Evolutionary conservation across 2,888 invertebrate species (phyloP).

Genomic region (Meteorus cinctellus): DNA sequence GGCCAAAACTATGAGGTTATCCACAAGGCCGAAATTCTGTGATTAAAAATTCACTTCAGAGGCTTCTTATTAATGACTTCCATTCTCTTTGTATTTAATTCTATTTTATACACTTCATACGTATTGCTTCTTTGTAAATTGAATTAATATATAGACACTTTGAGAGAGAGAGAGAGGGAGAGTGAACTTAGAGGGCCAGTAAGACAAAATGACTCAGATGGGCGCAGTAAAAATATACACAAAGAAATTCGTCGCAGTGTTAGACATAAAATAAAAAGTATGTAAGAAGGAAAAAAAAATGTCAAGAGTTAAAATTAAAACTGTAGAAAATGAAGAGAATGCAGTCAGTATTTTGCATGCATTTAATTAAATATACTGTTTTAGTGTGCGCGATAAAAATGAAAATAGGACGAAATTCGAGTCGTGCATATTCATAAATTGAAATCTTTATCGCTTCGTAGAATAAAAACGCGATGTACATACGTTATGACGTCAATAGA

Average conservation of each 20-base stretch:
- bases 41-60: not conserved
- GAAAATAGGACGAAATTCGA: too few species aligned
- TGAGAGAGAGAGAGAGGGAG: constrained; percentile 1
- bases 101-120: not conserved
- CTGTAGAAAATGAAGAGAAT: too few species aligned
- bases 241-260: not conserved
- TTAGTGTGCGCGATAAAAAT: too few species aligned
- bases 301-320: constrained; percentile 1
- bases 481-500: not conserved
- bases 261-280: not conserved
- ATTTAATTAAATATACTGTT: too few species aligned
- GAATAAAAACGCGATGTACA: not conserved
- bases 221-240: constrained; percentile 24
- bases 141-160: constrained; percentile 4
- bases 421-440: too few species aligned
- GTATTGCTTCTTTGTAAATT: not conserved
- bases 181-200: not conserved
- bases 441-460: not conserved
- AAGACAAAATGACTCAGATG: constrained; percentile 16
- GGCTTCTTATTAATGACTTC: constrained; percentile 5
- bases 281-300: not conserved
- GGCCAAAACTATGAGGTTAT: constrained; percentile 22
- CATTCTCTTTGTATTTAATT: not conserved
- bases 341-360: too few species aligned
- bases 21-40: constrained; percentile 26